Evolutionary conservation across 2,113 vertebrate genomes (phyloP), one percentile per base, ranked within the genome.

Genomic region (Fregetta grallaria): DNA sequence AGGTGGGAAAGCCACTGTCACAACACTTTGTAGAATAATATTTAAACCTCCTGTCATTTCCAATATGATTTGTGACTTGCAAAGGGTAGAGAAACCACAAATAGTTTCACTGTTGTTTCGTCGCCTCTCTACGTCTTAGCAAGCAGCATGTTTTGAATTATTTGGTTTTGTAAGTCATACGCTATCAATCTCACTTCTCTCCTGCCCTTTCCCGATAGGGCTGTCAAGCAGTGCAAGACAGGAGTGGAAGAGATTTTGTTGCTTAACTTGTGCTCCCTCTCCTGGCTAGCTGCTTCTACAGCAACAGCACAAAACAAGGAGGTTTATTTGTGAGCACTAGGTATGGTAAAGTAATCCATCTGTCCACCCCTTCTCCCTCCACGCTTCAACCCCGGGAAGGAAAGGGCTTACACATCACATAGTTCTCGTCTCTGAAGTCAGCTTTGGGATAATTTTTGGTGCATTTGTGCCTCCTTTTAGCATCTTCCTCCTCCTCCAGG

Each of bases 211-310:
- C 23, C 61, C 42, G 55, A 1, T 42, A 34, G 3, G 4, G 26
- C 36, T 49, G 11, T 38, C 42, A 5, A 3, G 26, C 38, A 8
- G 11, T 17, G 52, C 29, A 5, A 34, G 55, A 34, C 32, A 30
- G 27, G 27, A 72, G 52, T 6, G 27, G 45, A 55, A 26, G 3
- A 19, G 70, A 44, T 86, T 87, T 86, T 82, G 72, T 8, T 58
- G 25, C n/a, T 92, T 70, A 81, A 30, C 75, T 80, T 79, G 89
- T 20, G 8, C 92, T 87, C 97, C 96, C 96, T 96, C 97, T 96
- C 38, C 92, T 92, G 96, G 91, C 58, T 45, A 8, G 30, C 4
- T 12, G 3, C 45, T 78, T 70, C 40, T 71, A 55, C 59, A 90
- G 83, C 92, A 91, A 11, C 47, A 62, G n/a, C 65, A 45, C 26